phyloP scores from a whole-genome alignment of 2,888 invertebrate species.

The Mythimna lalbum region DNA sequence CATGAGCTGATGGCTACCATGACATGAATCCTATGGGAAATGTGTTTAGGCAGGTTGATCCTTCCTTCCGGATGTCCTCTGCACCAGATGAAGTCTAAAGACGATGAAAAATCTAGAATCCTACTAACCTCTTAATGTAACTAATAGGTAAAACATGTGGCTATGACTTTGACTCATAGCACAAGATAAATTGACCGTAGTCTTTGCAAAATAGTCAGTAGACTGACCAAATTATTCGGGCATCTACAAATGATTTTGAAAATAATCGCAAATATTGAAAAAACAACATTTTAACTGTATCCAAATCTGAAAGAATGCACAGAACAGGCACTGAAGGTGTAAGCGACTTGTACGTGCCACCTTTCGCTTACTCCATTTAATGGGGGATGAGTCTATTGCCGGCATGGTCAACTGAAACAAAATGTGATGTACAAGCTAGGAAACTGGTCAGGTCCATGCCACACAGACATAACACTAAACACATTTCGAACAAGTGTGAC shows the following conservation, averaged over 20 bases:
- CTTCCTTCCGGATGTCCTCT: conserved; percentile 14
- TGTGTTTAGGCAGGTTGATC: conserved; percentile 38
- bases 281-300: background rate
- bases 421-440: conserved; percentile 31
- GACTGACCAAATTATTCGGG: background rate
- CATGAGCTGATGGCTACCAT: conserved; percentile 32
- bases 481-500: conserved; percentile 52
- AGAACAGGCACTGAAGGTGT: background rate
- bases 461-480: conserved; percentile 57
- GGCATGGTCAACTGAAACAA: conserved; percentile 1
- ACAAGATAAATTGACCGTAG: background rate
- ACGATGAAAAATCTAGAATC: background rate
- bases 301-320: background rate
- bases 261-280: background rate
- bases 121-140: background rate
- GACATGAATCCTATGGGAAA: conserved; percentile 44
- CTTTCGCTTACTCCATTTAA: background rate
- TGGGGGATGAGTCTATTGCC: background rate
- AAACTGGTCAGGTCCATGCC: conserved; percentile 50
- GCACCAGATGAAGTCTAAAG: conserved; percentile 1
- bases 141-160: background rate
- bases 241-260: background rate
- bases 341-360: background rate
- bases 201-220: too few relatives aligned
- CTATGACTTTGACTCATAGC: background rate